Evolutionary conservation across 1,140 invertebrate genomes (phyloP).

Genomic region (Babylonia areolata): DNA sequence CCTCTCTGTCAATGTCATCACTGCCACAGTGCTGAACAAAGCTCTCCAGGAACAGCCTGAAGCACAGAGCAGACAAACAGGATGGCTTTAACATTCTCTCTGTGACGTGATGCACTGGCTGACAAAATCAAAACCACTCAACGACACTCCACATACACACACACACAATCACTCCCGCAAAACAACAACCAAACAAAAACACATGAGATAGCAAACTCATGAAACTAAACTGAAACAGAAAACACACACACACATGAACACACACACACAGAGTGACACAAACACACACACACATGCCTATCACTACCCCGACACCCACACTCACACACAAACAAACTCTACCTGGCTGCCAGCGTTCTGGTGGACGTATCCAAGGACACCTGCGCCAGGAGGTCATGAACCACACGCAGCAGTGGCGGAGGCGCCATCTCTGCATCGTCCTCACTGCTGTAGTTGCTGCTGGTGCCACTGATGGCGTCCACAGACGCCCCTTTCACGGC

Average conservation of each 20-base stretch:
- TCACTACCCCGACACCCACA: not conserved
- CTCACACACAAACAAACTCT: not conserved
- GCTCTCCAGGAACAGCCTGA: slow-evolving; percentile 31
- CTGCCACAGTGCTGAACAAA: slow-evolving; percentile 2
- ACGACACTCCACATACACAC: too few relatives aligned
- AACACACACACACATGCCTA: not conserved
- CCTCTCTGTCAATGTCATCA: slow-evolving; percentile 6
- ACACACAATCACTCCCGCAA: too few relatives aligned
- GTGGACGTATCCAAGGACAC: slow-evolving; percentile 40
- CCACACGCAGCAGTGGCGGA: slow-evolving; percentile 44
- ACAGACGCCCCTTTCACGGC: slow-evolving; percentile 58
- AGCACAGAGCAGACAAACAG: not conserved
- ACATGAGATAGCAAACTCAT: not conserved
- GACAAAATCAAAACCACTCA: too few relatives aligned
- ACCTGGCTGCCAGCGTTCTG: slow-evolving; percentile 45
- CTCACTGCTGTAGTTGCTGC: slow-evolving; percentile 51
- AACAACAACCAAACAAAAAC: too few relatives aligned
- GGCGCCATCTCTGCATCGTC: slow-evolving; percentile 47
- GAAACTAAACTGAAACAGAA: not conserved
- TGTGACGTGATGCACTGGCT: too few relatives aligned
- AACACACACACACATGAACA: not conserved
- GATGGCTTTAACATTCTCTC: too few relatives aligned
- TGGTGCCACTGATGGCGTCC: slow-evolving; percentile 50
- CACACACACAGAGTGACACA: not conserved
- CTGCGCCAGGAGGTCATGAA: slow-evolving; percentile 49